A percentile compares a stretch with the other conserved stretches of the same genome.
These are phyloP conservation scores for Cinclus cinclus DNA, from an alignment of 2,113 vertebrate genomes.

Conservation along the genomic window DNA sequence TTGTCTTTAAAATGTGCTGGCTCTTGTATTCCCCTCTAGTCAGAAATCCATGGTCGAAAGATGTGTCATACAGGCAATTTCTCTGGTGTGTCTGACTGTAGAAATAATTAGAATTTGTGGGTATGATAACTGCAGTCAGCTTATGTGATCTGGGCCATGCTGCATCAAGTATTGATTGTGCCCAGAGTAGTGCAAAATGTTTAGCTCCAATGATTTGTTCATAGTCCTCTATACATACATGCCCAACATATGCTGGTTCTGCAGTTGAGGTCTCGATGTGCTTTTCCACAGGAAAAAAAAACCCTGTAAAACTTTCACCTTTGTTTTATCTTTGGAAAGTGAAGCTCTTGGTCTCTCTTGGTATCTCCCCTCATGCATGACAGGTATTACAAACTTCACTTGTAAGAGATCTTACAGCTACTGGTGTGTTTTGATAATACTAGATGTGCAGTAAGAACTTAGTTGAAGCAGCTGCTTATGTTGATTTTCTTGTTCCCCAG, in stretches of 20 bases:
- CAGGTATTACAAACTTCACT: neutral
- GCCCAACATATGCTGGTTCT: neutral
- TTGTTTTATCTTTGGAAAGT: neutral
- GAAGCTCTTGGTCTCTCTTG: neutral
- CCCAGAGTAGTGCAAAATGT: neutral
- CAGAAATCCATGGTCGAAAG: neutral
- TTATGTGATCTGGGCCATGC: neutral
- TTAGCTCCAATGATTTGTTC: neutral
- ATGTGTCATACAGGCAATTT: neutral
- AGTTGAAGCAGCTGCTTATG: neutral
- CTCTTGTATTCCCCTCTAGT: neutral
- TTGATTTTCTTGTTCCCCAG: slow-evolving; percentile 60
- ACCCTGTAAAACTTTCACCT: neutral
- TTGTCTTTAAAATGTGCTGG: neutral
- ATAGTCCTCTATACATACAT: neutral
- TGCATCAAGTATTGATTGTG: neutral
- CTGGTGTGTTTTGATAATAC: neutral
- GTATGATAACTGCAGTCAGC: neutral
- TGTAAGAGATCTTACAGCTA: neutral
- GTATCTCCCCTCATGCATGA: neutral
- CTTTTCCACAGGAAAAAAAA: neutral
- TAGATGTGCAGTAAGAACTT: neutral
- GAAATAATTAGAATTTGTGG: neutral
- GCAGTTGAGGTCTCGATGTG: neutral
- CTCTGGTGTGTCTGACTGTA: neutral